These are phyloP conservation scores for Kuschelorhynchus macadamiae DNA, from an alignment of 2,888 invertebrate genomes.

Conservation along the genomic window DNA sequence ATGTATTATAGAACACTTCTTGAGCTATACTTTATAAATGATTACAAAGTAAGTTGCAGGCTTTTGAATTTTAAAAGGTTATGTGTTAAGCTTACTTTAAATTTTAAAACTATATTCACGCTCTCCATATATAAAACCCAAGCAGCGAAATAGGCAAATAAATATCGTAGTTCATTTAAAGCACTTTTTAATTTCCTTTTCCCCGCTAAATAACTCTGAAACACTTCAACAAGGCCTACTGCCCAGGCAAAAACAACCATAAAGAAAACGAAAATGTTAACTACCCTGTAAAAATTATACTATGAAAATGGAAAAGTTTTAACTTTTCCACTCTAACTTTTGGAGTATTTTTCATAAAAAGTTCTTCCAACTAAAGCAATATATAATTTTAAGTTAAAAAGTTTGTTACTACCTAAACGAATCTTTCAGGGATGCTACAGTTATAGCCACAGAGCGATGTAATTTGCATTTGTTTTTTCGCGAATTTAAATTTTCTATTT, in stretches of 20 bases:
- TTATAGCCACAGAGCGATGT: constrained; percentile 37
- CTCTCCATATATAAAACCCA: no score
- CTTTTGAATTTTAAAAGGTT: no score
- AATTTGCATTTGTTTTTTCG: constrained; percentile 42
- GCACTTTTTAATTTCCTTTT: no score
- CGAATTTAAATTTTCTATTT: constrained; percentile 40
- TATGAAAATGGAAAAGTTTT: constrained; percentile 64
- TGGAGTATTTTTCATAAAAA: constrained; percentile 51
- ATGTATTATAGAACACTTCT: no score
- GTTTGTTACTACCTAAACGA: constrained; percentile 49
- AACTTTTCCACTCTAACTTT: constrained; percentile 54
- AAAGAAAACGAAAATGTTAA: constrained; percentile 68
- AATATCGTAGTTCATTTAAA: no score
- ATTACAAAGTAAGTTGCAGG: no score
- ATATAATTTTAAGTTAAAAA: constrained; percentile 52
- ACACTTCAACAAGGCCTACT: neutral
- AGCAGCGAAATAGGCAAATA: no score
- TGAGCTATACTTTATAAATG: no score
- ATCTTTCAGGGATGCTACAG: constrained; percentile 47
- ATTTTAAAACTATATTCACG: no score
- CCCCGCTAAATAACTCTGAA: neutral
- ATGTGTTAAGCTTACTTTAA: no score
- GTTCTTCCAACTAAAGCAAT: constrained; percentile 49
- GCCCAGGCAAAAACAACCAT: constrained; percentile 59
- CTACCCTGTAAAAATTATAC: constrained; percentile 65